Percentiles rank a stretch among this genome's conserved stretches.
phyloP scores from a whole-genome alignment of 2,113 vertebrate genomes.

The Pteropus alecto region DNA sequence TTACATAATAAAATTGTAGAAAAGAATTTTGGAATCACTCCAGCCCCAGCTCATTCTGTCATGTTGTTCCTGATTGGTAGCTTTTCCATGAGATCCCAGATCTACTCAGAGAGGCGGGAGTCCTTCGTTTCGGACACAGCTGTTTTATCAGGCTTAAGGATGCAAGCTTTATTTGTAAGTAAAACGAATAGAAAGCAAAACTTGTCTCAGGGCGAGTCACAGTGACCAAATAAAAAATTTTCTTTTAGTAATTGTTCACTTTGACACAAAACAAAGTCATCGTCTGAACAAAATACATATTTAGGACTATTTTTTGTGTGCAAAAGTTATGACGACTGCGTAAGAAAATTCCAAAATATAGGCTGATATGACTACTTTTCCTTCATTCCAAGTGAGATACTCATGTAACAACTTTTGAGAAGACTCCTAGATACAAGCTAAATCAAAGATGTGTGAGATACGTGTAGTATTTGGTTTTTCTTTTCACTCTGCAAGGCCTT shows the following conservation, averaged over 20 bases:
- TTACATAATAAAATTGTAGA: not conserved
- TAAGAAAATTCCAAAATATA: not conserved
- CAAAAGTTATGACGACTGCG: not conserved
- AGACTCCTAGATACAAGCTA: not conserved
- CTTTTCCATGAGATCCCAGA: not conserved
- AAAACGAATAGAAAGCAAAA: not conserved
- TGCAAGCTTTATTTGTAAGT: not conserved
- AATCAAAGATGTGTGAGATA: not conserved
- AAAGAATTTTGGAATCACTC: not conserved
- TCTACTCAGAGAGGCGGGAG: not conserved
- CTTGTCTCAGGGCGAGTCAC: not conserved
- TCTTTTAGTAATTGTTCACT: not conserved
- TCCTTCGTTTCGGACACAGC: not conserved
- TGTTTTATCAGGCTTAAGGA: not conserved
- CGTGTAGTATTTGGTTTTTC: not conserved
- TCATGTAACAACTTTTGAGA: not conserved
- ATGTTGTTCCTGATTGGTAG: too few relatives aligned
- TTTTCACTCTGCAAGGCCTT: not conserved
- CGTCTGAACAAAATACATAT: not conserved
- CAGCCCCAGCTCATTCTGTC: not conserved
- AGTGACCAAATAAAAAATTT: not conserved
- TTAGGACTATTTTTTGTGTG: not conserved
- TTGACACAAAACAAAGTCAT: not conserved
- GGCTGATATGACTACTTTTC: not conserved
- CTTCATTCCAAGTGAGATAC: not conserved